Conservation (phyloP, 2,113 vertebrate genomes). For the Sinocyclocheilus anophthalmus region DNA sequence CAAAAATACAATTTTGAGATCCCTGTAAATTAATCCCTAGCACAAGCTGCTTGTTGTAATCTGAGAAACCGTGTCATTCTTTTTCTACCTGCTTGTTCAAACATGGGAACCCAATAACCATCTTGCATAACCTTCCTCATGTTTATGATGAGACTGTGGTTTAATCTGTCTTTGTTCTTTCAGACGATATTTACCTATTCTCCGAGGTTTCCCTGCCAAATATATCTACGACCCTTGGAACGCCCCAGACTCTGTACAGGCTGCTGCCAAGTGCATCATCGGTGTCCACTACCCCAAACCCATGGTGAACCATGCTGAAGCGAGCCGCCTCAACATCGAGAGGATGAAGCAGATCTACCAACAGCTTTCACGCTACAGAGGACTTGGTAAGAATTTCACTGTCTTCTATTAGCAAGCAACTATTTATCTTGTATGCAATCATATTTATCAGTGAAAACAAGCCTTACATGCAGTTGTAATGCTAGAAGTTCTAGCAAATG, state of each 20-base stretch:
- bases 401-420: neutral
- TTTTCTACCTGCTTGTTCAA: constrained; percentile 1
- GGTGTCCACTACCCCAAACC: constrained; percentile 80
- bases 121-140: constrained; percentile 35
- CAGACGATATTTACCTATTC: constrained; percentile 81
- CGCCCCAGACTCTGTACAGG: constrained; percentile 76
- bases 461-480: neutral
- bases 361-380: constrained; percentile 80
- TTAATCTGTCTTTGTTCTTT: constrained; percentile 70
- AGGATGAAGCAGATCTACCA: constrained; percentile 85
- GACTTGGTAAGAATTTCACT: constrained; percentile 66
- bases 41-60: neutral
- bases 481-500: neutral
- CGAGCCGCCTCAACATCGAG: constrained; percentile 81
- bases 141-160: constrained; percentile 60
- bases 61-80: neutral
- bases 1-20: neutral
- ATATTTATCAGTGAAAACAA: neutral
- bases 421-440: neutral
- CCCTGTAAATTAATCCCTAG: neutral
- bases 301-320: constrained; percentile 80
- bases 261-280: constrained; percentile 77
- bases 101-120: neutral
- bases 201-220: constrained; percentile 81
- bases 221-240: constrained; percentile 83